These are phyloP conservation scores for Tupaia chinensis DNA, from an alignment of 2,113 vertebrate genomes.

Conservation along the genomic window DNA sequence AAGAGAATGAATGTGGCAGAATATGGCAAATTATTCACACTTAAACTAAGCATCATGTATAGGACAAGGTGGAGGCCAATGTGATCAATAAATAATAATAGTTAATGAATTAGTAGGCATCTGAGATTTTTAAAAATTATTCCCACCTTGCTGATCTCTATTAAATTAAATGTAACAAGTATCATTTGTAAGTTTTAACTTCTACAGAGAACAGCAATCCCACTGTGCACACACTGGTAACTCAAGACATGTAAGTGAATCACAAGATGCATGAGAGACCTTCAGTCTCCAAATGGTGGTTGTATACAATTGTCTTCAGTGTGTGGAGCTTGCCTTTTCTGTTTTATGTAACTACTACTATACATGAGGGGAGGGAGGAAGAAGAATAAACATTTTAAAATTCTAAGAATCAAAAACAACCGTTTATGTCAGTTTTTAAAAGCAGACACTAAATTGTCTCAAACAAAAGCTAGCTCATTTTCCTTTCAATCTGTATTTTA, in stretches of 20 bases:
- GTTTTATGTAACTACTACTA: neutral
- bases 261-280: neutral
- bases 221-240: neutral
- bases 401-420: neutral
- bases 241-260: neutral
- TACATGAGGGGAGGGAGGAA: slow-evolving; percentile 2
- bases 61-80: neutral
- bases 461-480: slow-evolving; percentile 27
- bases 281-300: neutral
- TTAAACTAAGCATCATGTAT: neutral
- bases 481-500: slow-evolving; percentile 36
- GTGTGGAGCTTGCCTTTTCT: neutral
- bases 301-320: neutral
- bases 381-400: neutral
- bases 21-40: neutral
- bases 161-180: neutral
- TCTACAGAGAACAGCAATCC: neutral
- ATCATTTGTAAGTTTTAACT: slow-evolving; percentile 2
- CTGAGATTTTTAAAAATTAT: neutral
- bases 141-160: neutral
- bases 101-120: neutral
- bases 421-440: slow-evolving; percentile 25
- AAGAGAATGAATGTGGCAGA: neutral
- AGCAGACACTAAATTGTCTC: neutral
- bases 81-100: neutral